Conservation (phyloP, 23 tunicate species). For the Halocynthia roretzi region DNA sequence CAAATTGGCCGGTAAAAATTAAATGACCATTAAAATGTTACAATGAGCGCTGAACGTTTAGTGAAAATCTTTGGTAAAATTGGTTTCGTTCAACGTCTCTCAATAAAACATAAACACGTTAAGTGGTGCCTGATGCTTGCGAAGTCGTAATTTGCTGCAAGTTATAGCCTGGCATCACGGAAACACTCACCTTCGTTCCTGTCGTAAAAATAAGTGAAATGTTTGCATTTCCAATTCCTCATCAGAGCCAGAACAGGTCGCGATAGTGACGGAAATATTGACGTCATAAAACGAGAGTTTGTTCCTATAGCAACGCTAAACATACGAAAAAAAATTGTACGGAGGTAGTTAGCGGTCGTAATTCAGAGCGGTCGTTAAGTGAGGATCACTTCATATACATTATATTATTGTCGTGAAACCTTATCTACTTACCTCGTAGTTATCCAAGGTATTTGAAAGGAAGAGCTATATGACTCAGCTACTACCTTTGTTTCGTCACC, state of each 20-base stretch:
- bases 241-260: constrained; percentile 14
- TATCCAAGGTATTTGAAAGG: constrained; percentile 44
- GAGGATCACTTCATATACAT: not conserved
- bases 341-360: not conserved
- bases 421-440: constrained; percentile 14
- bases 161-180: not conserved
- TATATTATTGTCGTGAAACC: not conserved
- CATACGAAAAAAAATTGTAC: not conserved
- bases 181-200: constrained; percentile 16
- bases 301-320: not conserved
- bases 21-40: no score
- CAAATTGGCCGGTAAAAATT: not conserved
- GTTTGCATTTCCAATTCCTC: constrained; percentile 4
- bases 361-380: not conserved
- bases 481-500: constrained; percentile 3
- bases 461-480: constrained; percentile 7
- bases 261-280: constrained; percentile 16
- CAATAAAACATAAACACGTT: no score
- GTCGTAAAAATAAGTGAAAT: constrained; percentile 32
- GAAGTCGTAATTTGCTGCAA: no score
- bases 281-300: not conserved
- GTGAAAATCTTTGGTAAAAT: no score
- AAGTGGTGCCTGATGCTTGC: no score
- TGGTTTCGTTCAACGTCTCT: no score
- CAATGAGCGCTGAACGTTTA: no score